Conservation (phyloP, 1,140 invertebrate genomes). For the Hyles vespertilio region DNA sequence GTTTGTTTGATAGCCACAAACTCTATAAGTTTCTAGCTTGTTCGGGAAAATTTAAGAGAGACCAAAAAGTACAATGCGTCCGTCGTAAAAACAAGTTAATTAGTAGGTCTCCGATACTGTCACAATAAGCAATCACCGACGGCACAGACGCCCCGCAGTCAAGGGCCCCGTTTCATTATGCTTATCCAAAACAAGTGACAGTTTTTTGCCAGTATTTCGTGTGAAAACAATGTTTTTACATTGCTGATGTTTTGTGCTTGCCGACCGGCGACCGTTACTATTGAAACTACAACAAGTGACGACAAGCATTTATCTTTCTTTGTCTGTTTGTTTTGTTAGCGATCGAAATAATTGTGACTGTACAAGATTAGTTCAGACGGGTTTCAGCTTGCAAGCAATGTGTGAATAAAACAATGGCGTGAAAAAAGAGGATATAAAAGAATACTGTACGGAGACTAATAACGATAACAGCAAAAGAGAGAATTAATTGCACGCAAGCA, state of each 20-base stretch:
- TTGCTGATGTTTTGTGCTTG: no score
- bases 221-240: conserved; percentile 2
- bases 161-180: conserved; percentile 20
- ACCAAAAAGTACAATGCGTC: conserved; percentile 18
- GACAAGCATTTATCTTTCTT: no score
- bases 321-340: no score
- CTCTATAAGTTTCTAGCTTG: conserved; percentile 4
- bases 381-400: no score
- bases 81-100: conserved; percentile 49
- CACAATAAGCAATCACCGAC: conserved; percentile 41
- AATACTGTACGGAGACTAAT: no score
- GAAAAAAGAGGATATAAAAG: no score
- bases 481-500: background rate
- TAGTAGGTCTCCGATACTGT: conserved; percentile 31
- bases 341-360: no score
- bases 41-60: conserved; percentile 14
- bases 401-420: no score
- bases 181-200: conserved; percentile 2
- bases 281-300: no score
- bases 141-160: conserved; percentile 31
- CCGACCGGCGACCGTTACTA: no score
- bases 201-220: conserved; percentile 4
- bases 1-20: background rate
- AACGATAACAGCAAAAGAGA: no score
- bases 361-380: no score